Evolutionary conservation across 2,797 vertebrate species (phyloP).

Genomic region (Falco columbarius): DNA sequence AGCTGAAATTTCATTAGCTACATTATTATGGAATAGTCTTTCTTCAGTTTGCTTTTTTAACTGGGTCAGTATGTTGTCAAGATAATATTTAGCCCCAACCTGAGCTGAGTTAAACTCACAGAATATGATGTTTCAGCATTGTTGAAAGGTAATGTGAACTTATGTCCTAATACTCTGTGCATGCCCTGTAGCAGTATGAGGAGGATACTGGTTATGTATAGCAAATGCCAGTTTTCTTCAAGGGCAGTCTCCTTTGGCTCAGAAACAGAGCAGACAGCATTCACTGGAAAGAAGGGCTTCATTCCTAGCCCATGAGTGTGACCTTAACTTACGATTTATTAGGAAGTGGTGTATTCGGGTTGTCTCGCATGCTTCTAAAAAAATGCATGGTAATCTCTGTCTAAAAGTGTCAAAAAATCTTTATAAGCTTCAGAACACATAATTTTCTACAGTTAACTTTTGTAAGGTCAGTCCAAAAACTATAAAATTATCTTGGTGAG

Average conservation of each 20-base stretch:
- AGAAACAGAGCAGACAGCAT: neutral
- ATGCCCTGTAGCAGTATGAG: neutral
- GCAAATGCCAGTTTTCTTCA: neutral
- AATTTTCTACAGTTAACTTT: neutral
- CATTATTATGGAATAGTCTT: neutral
- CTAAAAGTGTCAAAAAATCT: neutral
- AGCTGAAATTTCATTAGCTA: neutral
- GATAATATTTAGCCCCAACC: neutral
- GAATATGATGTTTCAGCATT: neutral
- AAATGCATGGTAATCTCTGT: neutral
- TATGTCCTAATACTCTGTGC: neutral
- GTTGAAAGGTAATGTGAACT: neutral
- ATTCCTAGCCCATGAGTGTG: neutral
- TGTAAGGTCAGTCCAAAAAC: neutral
- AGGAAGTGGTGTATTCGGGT: neutral
- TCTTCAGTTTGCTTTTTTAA: neutral
- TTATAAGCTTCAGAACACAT: neutral
- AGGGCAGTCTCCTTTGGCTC: neutral
- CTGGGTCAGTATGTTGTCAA: neutral
- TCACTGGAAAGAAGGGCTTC: neutral
- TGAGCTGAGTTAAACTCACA: neutral
- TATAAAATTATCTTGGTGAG: neutral
- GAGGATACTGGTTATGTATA: neutral
- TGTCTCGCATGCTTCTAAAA: neutral
- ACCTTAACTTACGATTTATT: neutral